Conservation (phyloP, 2,113 vertebrate genomes). For the Mormyrus iriodes region DNA sequence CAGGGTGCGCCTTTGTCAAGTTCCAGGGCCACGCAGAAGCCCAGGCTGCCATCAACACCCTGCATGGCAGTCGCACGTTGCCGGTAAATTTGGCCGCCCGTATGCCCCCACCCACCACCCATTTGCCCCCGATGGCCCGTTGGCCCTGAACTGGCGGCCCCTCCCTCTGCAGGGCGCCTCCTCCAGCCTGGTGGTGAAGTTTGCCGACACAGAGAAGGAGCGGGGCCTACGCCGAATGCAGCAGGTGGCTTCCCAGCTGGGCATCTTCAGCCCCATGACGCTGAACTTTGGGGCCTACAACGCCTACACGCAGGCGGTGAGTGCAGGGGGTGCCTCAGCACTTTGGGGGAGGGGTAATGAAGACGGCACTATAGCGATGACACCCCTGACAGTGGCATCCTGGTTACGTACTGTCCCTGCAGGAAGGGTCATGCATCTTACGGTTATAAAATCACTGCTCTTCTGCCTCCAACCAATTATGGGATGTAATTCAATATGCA, state of each 20-base stretch:
- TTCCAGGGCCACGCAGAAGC: slow-evolving; percentile 83
- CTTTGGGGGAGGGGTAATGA: slow-evolving; percentile 30
- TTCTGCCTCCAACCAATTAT: slow-evolving; percentile 4
- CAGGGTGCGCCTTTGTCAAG: slow-evolving; percentile 86
- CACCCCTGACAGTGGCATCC: background rate
- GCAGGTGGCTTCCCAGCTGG: slow-evolving; percentile 82
- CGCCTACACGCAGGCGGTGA: slow-evolving; percentile 83
- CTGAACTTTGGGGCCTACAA: slow-evolving; percentile 85
- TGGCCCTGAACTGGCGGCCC: background rate
- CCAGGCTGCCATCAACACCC: slow-evolving; percentile 82
- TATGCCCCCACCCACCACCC: background rate
- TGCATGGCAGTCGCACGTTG: slow-evolving; percentile 82
- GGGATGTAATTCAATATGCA: slow-evolving; percentile 1
- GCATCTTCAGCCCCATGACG: slow-evolving; percentile 85
- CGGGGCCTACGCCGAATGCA: slow-evolving; percentile 81
- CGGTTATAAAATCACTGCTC: background rate
- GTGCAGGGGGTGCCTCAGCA: slow-evolving; percentile 29
- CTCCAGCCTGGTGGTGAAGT: slow-evolving; percentile 88
- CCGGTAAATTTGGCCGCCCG: slow-evolving; percentile 59
- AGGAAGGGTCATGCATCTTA: background rate
- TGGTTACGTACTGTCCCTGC: background rate
- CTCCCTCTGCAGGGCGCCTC: slow-evolving; percentile 68
- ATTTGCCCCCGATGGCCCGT: no score
- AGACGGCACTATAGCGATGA: background rate
- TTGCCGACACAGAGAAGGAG: slow-evolving; percentile 87